Base-by-base conservation (phyloP, 2,797 vertebrate species). In the Clarias laeviceps region DNA sequence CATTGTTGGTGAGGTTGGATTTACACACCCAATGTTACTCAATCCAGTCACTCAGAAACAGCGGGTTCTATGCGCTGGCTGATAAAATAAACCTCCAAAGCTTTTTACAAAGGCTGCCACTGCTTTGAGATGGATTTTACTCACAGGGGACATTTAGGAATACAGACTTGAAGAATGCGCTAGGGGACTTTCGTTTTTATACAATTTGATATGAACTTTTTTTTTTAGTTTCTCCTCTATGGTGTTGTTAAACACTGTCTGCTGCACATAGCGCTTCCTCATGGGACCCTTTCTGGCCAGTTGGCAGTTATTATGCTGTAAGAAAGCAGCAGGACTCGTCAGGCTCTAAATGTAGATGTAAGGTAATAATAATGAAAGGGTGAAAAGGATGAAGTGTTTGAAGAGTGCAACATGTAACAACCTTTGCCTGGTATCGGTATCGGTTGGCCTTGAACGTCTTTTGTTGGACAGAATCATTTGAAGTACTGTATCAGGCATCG, bases 141-240 rank as follows among this genome's bases (percentile, higher is more conserved):
- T 82, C 70, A 29, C 62, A 65, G 15, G 79, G 24, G 45, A 82
- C 37, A 50, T 82, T 72, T 77, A 57, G 14, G 29, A 79, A 83
- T 77, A 29, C n/a, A 56, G 27, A 24, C 27, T 34, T 34, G 27
- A 57, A 59, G 17, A 34, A 77, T 77, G 29, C 54, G 14, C 54
- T 5, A 2, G 29, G 74, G 74, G 18, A 57, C 54, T 2, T 86
- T 72, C 85, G 85, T 89, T 89, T 83, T 77, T 66, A 54, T 70
- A 66, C 50, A 78, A 82, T 61, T 70, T 87, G 61, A 73, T 84
- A 56, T 84, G 82, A 76, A 86, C 66, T 84, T 84, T 87, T 84
- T 45, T 45, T 45, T 45, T 45, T 45, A 68, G 62, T 80, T 66
- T 86, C 65, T 62, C 70, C 84, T 84, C 82, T 56, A 66, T 85